Base-by-base conservation (phyloP, 2,888 invertebrate species). In the Arenicola marina region DNA sequence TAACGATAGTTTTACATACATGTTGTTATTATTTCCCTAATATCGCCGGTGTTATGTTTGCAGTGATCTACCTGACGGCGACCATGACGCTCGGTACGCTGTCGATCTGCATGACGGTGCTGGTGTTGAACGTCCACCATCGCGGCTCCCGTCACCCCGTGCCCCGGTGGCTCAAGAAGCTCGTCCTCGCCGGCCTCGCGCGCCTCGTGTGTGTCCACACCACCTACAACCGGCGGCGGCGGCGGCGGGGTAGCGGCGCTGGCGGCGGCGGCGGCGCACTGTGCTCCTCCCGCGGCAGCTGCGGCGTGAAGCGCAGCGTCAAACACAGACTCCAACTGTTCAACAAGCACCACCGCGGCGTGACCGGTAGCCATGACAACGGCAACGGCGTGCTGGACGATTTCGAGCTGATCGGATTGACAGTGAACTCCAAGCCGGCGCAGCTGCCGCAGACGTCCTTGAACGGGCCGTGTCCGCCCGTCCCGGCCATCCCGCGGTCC, bases 21-120 rank as follows among this genome's bases (percentile, higher is more conserved):
- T n/a, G n/a, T n/a, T n/a, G n/a, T n/a, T n/a, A n/a, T n/a, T n/a
- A n/a, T n/a, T n/a, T n/a, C n/a, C n/a, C n/a, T n/a, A n/a, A n/a
- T n/a, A n/a, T n/a, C n/a, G n/a, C n/a, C n/a, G n/a, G n/a, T n/a
- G n/a, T n/a, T n/a, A n/a, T n/a, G n/a, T n/a, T 60, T 43, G 1
- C 61, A 70, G 70, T 70, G 54, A 61, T 67, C 32, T 70, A 70
- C 56, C 67, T 70, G 58, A 70, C 67, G 57, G 70, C 66, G 11
- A 70, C 70, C 33, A 70, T 70, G 70, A 62, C 65, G n/a, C 58
- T 70, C 44, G 70, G 70, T 15, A 68, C 68, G 4, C 29, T 70
- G 18, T 70, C 70, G 2, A 59, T 70, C 48, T 68, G 70, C 56
- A 65, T 70, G 65, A 70, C 70, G 2, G 70, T 70, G 3, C 55